These are phyloP conservation scores for Bimastos eiseni DNA, from an alignment of 2,888 invertebrate genomes.

Conservation along the genomic window DNA sequence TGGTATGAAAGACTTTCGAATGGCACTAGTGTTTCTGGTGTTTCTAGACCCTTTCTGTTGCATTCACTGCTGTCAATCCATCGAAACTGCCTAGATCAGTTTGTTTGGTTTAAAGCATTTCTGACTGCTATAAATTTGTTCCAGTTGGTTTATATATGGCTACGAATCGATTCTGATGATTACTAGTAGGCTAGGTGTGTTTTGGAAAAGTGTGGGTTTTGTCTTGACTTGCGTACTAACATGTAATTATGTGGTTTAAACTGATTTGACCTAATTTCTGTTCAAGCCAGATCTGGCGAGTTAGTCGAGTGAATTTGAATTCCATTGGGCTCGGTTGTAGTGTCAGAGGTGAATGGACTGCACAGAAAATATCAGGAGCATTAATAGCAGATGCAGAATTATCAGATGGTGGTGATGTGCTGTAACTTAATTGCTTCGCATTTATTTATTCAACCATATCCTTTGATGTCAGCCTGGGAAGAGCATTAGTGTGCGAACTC, in stretches of 20 bases:
- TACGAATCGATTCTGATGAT: background rate
- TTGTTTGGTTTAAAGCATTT: background rate
- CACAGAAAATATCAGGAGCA: background rate
- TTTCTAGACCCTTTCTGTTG: background rate
- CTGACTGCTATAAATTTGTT: background rate
- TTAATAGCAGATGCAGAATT: background rate
- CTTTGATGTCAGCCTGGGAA: background rate
- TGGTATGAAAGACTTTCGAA: background rate
- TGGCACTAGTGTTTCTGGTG: background rate
- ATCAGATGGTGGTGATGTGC: background rate
- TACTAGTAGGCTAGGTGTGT: background rate
- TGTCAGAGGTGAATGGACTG: background rate
- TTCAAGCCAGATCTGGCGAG: background rate
- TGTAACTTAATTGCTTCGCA: constrained; percentile 3
- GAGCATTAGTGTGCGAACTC: background rate
- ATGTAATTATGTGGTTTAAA: background rate
- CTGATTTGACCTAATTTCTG: background rate
- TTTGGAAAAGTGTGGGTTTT: background rate
- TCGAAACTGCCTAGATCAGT: background rate
- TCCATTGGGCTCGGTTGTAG: background rate
- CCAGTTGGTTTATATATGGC: background rate
- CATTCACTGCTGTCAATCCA: constrained; percentile 4
- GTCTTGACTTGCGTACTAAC: background rate
- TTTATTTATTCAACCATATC: constrained; percentile 6
- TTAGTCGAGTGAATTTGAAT: background rate